Percentiles rank a stretch among this genome's conserved stretches.
phyloP scores from a whole-genome alignment of 2,797 vertebrate species.

The Galaxias olidus region DNA sequence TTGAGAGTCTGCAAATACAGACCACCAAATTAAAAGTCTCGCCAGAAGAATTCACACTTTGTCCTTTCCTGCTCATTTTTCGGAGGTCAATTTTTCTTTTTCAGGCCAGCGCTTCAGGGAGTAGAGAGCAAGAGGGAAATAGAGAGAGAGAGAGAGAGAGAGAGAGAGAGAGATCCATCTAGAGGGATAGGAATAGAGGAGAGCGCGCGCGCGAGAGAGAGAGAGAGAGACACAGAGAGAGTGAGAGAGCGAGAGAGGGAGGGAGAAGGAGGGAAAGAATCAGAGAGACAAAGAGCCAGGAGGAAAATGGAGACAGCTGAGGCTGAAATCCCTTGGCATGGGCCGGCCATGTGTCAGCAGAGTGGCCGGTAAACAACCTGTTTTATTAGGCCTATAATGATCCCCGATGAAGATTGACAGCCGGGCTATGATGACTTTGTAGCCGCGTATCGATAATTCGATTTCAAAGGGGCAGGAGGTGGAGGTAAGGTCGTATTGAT shows the following conservation, averaged over 20 bases:
- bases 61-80: slow-evolving; percentile 61
- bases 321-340: slow-evolving; percentile 65
- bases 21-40: slow-evolving; percentile 59
- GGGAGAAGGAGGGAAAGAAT: slow-evolving; percentile 30
- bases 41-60: slow-evolving; percentile 62
- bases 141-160: neutral
- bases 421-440: slow-evolving; percentile 81
- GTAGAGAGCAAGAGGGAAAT: slow-evolving; percentile 34
- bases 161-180: neutral
- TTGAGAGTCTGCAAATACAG: slow-evolving; percentile 51
- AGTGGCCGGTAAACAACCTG: slow-evolving; percentile 75
- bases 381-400: slow-evolving; percentile 82
- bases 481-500: slow-evolving; percentile 85
- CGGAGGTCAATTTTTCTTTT: slow-evolving; percentile 75
- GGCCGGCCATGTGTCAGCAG: slow-evolving; percentile 70
- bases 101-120: slow-evolving; percentile 76
- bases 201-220: neutral
- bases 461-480: slow-evolving; percentile 78
- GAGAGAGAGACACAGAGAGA: neutral
- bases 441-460: slow-evolving; percentile 83
- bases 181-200: neutral
- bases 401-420: slow-evolving; percentile 82
- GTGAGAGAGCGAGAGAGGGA: neutral
- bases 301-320: slow-evolving; percentile 74
- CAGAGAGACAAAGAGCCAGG: neutral